A percentile compares a stretch with the other conserved stretches of the same genome.
Conservation (phyloP, 2,888 invertebrate species). For the Lepas anatifera region DNA sequence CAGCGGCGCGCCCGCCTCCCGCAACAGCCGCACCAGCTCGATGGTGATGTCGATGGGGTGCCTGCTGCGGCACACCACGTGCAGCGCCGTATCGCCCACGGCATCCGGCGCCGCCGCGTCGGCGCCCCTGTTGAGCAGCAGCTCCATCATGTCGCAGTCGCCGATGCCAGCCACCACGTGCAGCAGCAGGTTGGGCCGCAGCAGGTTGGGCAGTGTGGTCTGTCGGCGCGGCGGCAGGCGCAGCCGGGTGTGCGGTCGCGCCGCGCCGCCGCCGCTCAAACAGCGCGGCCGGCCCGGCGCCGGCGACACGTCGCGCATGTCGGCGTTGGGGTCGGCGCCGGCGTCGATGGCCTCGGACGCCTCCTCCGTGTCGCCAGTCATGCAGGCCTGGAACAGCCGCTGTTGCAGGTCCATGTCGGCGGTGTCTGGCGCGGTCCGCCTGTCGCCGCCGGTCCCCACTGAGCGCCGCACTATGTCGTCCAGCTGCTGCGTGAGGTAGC, state of each 20-base stretch:
- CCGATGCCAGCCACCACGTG: background rate
- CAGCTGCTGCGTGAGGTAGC: background rate
- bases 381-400: background rate
- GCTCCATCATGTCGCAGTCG: background rate
- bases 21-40: background rate
- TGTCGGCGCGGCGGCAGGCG: background rate
- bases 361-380: background rate
- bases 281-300: background rate
- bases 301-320: background rate
- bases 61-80: background rate
- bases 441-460: background rate
- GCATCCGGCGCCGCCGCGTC: background rate
- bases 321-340: slow-evolving; percentile 10
- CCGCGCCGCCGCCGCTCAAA: background rate
- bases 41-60: slow-evolving; percentile 1
- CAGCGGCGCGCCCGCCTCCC: background rate
- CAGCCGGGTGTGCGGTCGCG: background rate
- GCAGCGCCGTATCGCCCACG: background rate
- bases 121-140: background rate
- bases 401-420: background rate
- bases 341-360: background rate
- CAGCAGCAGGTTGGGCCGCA: background rate
- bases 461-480: background rate
- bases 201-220: background rate
- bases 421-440: background rate